Evolutionary conservation across 2,113 vertebrate species (phyloP).

Genomic region (Irena cyanogastra): DNA sequence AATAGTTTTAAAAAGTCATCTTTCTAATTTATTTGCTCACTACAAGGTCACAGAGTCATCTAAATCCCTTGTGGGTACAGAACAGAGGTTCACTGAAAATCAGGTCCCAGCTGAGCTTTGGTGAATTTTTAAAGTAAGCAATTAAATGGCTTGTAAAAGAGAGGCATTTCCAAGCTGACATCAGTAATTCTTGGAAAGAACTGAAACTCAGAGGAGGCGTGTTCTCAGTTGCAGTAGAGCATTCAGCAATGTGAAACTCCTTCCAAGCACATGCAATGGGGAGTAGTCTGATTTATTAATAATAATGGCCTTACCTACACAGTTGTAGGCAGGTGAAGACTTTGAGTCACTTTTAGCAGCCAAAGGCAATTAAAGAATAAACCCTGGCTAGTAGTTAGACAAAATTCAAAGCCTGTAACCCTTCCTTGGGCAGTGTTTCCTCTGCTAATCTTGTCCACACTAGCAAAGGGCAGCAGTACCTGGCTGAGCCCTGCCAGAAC

Average conservation of each 20-base stretch:
- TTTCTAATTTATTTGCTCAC: neutral
- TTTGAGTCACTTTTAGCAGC: neutral
- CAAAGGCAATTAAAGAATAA: neutral
- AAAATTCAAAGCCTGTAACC: neutral
- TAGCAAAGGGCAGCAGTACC: neutral
- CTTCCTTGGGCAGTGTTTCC: neutral
- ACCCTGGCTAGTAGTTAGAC: neutral
- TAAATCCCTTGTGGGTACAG: constrained; percentile 10
- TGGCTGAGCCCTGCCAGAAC: neutral
- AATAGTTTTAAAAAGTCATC: neutral
- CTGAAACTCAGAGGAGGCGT: neutral
- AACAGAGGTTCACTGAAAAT: constrained; percentile 30
- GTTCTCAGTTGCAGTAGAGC: neutral
- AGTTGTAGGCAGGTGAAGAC: neutral
- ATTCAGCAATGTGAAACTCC: neutral
- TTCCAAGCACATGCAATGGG: neutral
- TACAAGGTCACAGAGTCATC: neutral
- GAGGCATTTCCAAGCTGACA: constrained; percentile 18
- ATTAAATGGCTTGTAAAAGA: constrained; percentile 50
- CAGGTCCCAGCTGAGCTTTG: constrained; percentile 7
- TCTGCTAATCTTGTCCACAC: neutral
- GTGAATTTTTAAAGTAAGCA: constrained; percentile 31
- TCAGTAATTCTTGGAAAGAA: neutral
- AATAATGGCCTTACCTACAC: neutral
- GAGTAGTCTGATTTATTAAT: neutral